Percentiles rank a stretch among this genome's conserved stretches.
phyloP scores from a whole-genome alignment of 2,113 vertebrate genomes.

The Galbula dea region DNA sequence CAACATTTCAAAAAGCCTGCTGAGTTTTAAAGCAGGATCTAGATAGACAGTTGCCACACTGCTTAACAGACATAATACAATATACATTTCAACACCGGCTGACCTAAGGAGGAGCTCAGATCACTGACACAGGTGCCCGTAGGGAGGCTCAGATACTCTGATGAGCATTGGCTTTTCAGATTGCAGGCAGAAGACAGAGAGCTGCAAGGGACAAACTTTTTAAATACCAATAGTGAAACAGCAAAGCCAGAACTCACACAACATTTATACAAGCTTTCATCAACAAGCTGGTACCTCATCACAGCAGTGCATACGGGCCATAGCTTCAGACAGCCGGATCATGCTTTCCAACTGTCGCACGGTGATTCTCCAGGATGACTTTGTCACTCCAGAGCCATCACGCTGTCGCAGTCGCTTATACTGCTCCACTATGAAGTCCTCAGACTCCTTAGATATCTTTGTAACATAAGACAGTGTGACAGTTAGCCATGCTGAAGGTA shows the following conservation, averaged over 20 bases:
- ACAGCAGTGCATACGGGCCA: conserved; percentile 99
- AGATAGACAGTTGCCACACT: background rate
- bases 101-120: background rate
- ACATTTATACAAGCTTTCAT: background rate
- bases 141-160: background rate
- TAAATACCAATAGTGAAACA: too few relatives aligned
- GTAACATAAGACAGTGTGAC: background rate
- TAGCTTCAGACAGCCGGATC: conserved; percentile 95
- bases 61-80: background rate
- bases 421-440: conserved; percentile 98
- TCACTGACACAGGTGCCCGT: background rate
- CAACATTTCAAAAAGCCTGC: background rate
- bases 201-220: background rate
- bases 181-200: background rate
- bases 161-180: background rate
- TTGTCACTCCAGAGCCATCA: conserved; percentile 86
- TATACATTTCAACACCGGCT: background rate
- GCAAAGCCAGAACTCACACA: too few relatives aligned
- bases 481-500: background rate
- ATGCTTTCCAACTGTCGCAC: conserved; percentile 96
- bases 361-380: conserved; percentile 95
- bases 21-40: background rate
- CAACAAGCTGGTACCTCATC: conserved; percentile 81
- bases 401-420: conserved; percentile 95
- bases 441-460: conserved; percentile 95